Conservation (phyloP, 2,797 vertebrate genomes). For the Pangasius sanitwongsei region DNA sequence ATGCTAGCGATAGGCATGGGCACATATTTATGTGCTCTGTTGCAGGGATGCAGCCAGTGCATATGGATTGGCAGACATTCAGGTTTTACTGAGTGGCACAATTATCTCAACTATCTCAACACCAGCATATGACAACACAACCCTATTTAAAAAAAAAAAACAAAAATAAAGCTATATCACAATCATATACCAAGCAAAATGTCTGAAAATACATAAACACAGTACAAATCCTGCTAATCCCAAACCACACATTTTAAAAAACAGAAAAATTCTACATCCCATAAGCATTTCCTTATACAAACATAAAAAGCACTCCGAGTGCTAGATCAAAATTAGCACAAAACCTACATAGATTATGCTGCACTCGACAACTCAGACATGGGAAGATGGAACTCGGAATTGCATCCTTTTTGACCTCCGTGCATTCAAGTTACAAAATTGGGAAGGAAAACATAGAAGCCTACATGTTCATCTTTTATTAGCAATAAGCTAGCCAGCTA, state of each 20-base stretch:
- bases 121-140: background rate
- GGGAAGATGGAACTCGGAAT: background rate
- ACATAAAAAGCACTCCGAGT: background rate
- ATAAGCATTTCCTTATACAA: background rate
- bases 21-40: conserved; percentile 31
- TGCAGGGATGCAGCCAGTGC: background rate
- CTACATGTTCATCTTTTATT: background rate
- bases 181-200: background rate
- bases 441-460: background rate
- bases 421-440: background rate
- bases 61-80: background rate
- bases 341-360: background rate
- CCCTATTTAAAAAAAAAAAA: background rate
- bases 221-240: background rate
- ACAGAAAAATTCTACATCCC: background rate
- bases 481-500: background rate
- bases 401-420: background rate
- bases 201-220: background rate
- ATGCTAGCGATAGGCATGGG: conserved; percentile 45
- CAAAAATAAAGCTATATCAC: background rate
- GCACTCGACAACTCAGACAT: background rate
- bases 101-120: background rate
- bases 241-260: background rate
- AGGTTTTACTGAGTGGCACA: background rate
- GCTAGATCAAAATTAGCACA: background rate